A percentile compares a stretch with the other conserved stretches of the same genome.
phyloP scores from a whole-genome alignment of 92 coral and sea anemone species.

The Meandrina meandrites region DNA sequence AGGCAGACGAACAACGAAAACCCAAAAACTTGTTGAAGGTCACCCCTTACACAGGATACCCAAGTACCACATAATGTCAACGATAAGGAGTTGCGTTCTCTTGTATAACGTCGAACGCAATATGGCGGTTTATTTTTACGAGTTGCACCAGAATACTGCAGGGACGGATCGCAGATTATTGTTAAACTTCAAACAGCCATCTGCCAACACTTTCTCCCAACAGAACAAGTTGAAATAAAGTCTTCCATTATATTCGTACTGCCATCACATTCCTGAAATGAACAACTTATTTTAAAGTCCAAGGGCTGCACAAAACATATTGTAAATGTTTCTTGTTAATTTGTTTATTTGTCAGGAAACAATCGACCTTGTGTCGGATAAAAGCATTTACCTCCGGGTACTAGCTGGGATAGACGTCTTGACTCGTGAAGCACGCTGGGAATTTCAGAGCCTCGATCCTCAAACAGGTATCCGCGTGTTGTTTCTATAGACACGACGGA shows the following conservation, averaged over 20 bases:
- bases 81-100: too few species aligned
- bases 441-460: constrained; percentile 77
- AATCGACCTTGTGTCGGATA: constrained; percentile 50
- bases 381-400: constrained; percentile 61
- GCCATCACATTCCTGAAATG: neutral
- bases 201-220: neutral
- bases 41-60: too few species aligned
- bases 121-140: neutral
- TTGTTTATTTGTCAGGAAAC: constrained; percentile 52
- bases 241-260: neutral
- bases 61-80: too few species aligned
- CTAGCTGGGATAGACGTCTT: constrained; percentile 70
- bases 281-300: too few species aligned
- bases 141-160: neutral
- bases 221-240: too few species aligned
- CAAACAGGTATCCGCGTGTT: constrained; percentile 64
- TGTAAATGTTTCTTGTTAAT: neutral
- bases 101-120: too few species aligned
- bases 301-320: neutral
- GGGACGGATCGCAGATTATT: neutral
- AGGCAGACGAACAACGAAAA: too few species aligned
- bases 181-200: neutral
- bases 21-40: too few species aligned
- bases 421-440: constrained; percentile 72
- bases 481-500: neutral